Evolutionary conservation across 2,797 vertebrate genomes (phyloP).

Genomic region (Liparis tanakae): DNA sequence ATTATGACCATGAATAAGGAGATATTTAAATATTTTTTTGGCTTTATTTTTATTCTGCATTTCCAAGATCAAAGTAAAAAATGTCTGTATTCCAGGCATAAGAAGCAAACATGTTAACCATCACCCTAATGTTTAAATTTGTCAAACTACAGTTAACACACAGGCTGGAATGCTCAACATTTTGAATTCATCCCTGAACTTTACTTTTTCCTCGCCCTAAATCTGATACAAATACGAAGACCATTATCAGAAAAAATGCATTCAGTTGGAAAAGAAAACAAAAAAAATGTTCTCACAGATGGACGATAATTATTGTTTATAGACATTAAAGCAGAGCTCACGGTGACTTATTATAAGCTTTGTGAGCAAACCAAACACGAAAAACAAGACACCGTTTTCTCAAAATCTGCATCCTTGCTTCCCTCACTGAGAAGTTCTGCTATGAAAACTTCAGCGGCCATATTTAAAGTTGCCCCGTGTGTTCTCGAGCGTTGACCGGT

Average conservation of each 20-base stretch:
- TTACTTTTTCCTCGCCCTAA: too few relatives aligned
- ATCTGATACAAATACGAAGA: too few relatives aligned
- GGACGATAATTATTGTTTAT: not conserved
- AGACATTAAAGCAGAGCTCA: not conserved
- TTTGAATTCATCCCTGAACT: too few relatives aligned
- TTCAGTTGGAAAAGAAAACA: not conserved
- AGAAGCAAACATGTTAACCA: too few relatives aligned
- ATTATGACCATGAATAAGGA: not conserved
- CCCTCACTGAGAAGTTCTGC: not conserved
- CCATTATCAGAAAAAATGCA: not conserved
- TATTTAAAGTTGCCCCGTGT: conserved; percentile 38
- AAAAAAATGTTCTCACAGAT: too few relatives aligned
- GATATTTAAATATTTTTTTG: too few relatives aligned
- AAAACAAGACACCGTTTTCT: not conserved
- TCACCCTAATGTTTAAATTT: not conserved
- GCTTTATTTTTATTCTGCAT: too few relatives aligned
- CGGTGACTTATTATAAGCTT: not conserved
- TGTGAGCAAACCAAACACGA: not conserved
- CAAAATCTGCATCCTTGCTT: not conserved
- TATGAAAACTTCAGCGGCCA: conserved; percentile 21
- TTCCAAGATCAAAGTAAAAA: too few relatives aligned
- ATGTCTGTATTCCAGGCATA: too few relatives aligned
- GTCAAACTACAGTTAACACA: not conserved
- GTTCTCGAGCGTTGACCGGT: conserved; percentile 35
- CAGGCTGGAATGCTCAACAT: too few relatives aligned